phyloP scores from a whole-genome alignment of 2,888 invertebrate species.

The Stegana nigrithorax region DNA sequence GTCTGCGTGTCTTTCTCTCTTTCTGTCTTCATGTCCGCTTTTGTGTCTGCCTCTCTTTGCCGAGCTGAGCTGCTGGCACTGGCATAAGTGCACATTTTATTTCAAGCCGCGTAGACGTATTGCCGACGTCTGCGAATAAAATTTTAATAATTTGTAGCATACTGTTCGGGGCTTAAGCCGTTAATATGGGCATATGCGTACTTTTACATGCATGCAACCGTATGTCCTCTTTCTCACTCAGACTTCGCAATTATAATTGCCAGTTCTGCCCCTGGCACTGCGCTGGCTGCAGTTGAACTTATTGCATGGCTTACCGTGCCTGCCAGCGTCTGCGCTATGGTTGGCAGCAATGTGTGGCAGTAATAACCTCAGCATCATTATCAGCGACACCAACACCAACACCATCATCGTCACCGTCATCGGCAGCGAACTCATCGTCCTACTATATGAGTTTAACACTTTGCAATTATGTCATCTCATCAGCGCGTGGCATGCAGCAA shows the following conservation, averaged over 20 bases:
- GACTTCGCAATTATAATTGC: background rate
- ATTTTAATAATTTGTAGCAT: constrained; percentile 2
- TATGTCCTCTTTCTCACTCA: background rate
- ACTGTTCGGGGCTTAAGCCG: background rate
- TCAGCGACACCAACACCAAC: constrained; percentile 7
- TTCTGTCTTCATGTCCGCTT: too few relatives aligned
- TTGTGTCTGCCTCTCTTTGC: too few relatives aligned
- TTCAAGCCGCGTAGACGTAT: background rate
- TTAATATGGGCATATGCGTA: too few relatives aligned
- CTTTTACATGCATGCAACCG: background rate
- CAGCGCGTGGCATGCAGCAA: constrained; percentile 20
- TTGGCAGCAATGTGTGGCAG: too few relatives aligned
- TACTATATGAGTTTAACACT: constrained; percentile 48
- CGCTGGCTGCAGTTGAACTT: too few relatives aligned
- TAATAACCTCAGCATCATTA: constrained; percentile 20
- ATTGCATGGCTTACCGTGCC: too few relatives aligned
- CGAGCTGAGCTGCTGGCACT: too few relatives aligned
- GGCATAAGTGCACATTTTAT: too few relatives aligned
- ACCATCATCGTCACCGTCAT: constrained; percentile 8
- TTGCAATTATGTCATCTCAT: constrained; percentile 52
- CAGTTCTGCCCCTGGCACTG: too few relatives aligned
- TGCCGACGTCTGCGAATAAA: background rate
- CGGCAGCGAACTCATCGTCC: constrained; percentile 1
- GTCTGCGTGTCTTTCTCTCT: too few relatives aligned
- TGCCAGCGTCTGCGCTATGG: too few relatives aligned